These are phyloP conservation scores for Passer montanus DNA, from an alignment of 2,113 vertebrate species.

Conservation along the genomic window DNA sequence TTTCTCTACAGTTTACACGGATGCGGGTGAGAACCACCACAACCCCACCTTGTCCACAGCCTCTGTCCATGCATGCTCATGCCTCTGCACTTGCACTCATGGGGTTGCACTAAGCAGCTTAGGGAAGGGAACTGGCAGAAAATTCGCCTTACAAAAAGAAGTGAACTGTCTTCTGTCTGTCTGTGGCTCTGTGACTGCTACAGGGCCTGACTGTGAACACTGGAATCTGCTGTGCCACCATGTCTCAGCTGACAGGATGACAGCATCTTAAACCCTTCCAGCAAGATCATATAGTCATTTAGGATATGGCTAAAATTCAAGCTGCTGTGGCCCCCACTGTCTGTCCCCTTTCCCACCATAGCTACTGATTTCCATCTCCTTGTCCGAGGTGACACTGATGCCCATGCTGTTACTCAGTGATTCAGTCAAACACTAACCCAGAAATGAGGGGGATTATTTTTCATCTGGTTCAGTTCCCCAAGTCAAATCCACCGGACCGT, in stretches of 20 bases:
- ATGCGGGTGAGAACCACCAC: neutral
- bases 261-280: neutral
- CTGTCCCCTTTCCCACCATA: neutral
- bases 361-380: neutral
- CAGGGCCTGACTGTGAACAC: neutral
- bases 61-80: fast-evolving
- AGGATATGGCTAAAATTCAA: neutral
- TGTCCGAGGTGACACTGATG: neutral
- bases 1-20: fast-evolving
- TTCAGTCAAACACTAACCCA: neutral
- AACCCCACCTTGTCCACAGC: neutral
- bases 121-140: neutral
- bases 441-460: neutral
- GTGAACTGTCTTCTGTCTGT: neutral
- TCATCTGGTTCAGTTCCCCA: neutral
- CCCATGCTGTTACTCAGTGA: neutral
- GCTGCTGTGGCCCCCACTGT: neutral
- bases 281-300: neutral
- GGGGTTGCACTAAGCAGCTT: neutral
- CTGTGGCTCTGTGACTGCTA: neutral
- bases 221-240: neutral
- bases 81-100: neutral
- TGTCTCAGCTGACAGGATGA: neutral
- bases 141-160: neutral
- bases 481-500: neutral